Conservation (phyloP, 2,888 invertebrate genomes). For the Temnothorax ravouxi region DNA sequence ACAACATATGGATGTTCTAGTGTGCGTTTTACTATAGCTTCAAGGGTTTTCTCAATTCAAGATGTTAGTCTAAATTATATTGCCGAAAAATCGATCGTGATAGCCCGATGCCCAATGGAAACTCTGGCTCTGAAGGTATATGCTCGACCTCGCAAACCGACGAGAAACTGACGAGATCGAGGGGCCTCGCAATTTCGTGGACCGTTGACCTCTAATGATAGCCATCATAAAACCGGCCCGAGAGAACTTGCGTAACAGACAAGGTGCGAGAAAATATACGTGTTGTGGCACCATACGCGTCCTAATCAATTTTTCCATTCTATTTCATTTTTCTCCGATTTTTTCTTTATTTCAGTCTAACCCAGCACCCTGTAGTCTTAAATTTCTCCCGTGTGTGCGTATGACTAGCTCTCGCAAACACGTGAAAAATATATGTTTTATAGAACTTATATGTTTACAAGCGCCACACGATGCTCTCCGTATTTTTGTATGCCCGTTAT, state of each 20-base stretch:
- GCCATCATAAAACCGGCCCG: constrained; percentile 80
- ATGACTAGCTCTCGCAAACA: constrained; percentile 2
- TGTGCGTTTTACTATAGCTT: neutral
- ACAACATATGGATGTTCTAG: neutral
- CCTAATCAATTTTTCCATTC: constrained; percentile 9
- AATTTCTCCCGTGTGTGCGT: constrained; percentile 39
- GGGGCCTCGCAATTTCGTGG: constrained; percentile 82
- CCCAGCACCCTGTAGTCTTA: neutral
- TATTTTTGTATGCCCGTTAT: constrained; percentile 15
- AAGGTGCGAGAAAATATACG: constrained; percentile 40
- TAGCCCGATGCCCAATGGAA: constrained; percentile 15
- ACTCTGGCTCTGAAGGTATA: constrained; percentile 11
- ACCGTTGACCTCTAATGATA: constrained; percentile 83
- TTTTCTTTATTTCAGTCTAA: constrained; percentile 18
- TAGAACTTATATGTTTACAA: neutral
- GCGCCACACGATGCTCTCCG: neutral
- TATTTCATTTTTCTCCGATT: constrained; percentile 1
- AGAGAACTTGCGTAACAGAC: constrained; percentile 67
- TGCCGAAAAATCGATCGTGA: neutral
- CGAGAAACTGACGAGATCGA: constrained; percentile 69
- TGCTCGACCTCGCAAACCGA: constrained; percentile 50
- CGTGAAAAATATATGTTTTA: constrained; percentile 23
- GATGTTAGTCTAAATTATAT: constrained; percentile 9
- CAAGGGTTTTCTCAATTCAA: neutral
- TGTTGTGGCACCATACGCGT: neutral